phyloP scores from a whole-genome alignment of 2,113 vertebrate genomes.

The Irena cyanogastra region DNA sequence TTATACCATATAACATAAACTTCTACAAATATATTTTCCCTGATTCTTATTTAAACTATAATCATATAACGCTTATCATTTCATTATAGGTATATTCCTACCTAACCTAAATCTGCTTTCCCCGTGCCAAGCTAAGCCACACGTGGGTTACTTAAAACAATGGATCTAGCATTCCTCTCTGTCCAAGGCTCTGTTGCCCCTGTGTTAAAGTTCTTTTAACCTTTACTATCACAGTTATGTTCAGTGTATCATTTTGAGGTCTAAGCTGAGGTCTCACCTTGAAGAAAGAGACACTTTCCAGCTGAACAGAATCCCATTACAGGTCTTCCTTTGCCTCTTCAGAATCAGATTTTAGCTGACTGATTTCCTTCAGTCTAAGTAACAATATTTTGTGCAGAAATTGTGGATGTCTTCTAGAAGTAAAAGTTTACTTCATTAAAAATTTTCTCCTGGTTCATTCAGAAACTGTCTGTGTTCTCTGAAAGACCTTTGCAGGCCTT shows the following conservation, averaged over 20 bases:
- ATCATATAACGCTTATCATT: too few species aligned
- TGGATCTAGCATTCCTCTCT: too few species aligned
- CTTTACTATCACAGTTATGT: too few species aligned
- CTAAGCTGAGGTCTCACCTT: conserved; percentile 21
- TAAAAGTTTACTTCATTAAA: neutral
- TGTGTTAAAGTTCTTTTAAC: too few species aligned
- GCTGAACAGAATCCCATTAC: neutral
- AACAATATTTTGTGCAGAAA: neutral
- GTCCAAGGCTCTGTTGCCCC: too few species aligned
- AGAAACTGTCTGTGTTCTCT: neutral
- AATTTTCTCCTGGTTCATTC: neutral
- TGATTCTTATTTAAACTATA: too few species aligned
- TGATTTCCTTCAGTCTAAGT: neutral
- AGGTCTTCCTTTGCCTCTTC: neutral
- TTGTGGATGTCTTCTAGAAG: neutral
- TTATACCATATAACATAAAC: too few species aligned
- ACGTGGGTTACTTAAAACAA: too few species aligned
- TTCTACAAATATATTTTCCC: too few species aligned
- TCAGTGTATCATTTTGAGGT: neutral
- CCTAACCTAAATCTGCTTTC: too few species aligned
- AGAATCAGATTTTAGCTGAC: neutral
- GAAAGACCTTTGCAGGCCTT: neutral
- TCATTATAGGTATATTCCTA: too few species aligned
- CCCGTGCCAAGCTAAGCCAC: too few species aligned
- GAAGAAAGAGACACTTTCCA: neutral